phyloP scores from a whole-genome alignment of 2,113 vertebrate species.

The Leptobrachium ailaonicum region DNA sequence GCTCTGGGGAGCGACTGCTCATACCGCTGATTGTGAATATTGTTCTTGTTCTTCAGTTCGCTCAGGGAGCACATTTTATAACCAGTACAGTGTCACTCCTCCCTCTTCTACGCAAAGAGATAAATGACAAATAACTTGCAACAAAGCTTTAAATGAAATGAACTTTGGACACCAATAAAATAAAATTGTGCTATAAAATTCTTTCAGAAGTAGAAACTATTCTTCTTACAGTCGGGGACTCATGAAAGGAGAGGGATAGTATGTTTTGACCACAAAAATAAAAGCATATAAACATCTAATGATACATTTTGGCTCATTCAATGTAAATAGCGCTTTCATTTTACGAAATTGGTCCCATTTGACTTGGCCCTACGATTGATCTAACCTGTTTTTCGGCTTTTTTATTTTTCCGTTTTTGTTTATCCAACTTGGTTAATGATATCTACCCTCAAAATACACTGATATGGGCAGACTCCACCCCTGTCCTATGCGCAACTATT shows the following conservation, averaged over 20 bases:
- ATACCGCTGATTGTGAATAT: no score
- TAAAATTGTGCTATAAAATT: constrained; percentile 10
- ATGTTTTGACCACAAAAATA: not conserved
- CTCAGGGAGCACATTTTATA: not conserved
- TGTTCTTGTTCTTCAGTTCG: no score
- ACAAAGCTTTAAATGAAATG: constrained; percentile 31
- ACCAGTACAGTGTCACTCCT: not conserved
- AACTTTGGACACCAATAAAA: constrained; percentile 48
- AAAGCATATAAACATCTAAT: not conserved
- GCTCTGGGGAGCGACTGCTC: no score
- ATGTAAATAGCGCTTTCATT: no score
- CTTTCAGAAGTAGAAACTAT: constrained; percentile 8
- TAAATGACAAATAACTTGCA: constrained; percentile 52
- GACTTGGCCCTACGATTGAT: no score
- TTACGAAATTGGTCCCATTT: no score
- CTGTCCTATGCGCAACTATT: no score
- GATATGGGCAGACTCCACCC: no score
- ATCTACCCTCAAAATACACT: no score
- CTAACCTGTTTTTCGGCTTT: no score
- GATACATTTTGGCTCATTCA: not conserved
- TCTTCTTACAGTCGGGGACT: not conserved
- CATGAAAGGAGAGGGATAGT: not conserved
- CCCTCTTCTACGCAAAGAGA: constrained; percentile 31
- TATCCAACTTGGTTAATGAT: no score
- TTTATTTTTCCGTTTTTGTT: no score